Percentiles rank a stretch among this genome's conserved stretches.
Conservation (phyloP, 2,797 vertebrate genomes). For the Dallia pectoralis region DNA sequence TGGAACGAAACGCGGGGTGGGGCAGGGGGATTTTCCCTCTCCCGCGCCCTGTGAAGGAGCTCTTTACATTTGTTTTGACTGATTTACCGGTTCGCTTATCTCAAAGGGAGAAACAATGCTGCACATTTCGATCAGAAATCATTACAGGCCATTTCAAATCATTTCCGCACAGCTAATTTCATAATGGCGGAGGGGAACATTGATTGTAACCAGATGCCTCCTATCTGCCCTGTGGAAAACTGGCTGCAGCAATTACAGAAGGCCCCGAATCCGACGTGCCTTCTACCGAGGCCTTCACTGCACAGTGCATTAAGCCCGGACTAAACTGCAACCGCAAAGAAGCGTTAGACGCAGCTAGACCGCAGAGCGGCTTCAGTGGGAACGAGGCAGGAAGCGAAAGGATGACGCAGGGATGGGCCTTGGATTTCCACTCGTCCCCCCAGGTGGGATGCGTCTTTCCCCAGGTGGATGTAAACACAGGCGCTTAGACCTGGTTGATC, state of each 20-base stretch:
- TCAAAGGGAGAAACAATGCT: conserved; percentile 60
- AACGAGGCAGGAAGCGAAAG: neutral
- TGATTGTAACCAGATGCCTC: conserved; percentile 72
- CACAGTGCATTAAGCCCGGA: neutral
- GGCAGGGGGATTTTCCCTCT: neutral
- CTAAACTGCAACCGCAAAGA: neutral
- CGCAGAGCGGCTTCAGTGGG: neutral
- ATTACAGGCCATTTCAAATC: conserved; percentile 69
- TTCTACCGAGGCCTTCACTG: conserved; percentile 11
- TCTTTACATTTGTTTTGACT: conserved; percentile 64
- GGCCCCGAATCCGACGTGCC: conserved; percentile 2
- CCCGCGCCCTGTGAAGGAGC: conserved; percentile 11
- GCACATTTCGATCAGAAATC: conserved; percentile 71
- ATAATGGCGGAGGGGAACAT: conserved; percentile 65
- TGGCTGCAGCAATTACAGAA: conserved; percentile 41
- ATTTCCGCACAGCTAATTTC: conserved; percentile 67
- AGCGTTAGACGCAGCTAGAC: neutral
- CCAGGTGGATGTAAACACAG: neutral
- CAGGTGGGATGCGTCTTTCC: neutral
- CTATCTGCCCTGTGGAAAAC: conserved; percentile 63
- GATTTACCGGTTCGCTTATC: conserved; percentile 70
- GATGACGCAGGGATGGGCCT: neutral
- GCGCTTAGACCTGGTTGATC: neutral
- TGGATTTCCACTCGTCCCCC: neutral
- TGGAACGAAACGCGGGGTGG: conserved; percentile 17